Base-by-base conservation (phyloP, 2,888 invertebrate species). In the Achlya flavicornis region DNA sequence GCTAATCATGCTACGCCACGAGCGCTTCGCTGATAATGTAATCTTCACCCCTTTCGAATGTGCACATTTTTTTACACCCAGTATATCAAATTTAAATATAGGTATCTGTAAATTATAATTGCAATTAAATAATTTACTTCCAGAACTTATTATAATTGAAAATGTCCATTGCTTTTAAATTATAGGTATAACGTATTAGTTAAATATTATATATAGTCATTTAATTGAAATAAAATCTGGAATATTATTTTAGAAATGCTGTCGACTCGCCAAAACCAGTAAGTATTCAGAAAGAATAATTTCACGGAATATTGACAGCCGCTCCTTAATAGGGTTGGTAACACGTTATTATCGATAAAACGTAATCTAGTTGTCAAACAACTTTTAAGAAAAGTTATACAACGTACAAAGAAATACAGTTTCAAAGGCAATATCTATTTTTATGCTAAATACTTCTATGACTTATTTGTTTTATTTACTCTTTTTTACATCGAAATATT, bases 271-370 rank as follows among this genome's bases (percentile, higher is more conserved):
- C 53, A 53, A 53, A 53, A 53, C 53, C 53, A 19, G 53, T 53
- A 53, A 19, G 53, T 53, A 53, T 53, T 53, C 53, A 53, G 53
- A 53, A 53, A 53, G 53, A 53, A 53, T 19, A 19, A 53, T 53
- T 53, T 53, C 19, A 7, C 53, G 19, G 53, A 53, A 53, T 53
- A 19, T 19, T 19, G 53, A 53, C 16, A 19, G 19, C 53, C 53
- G 53, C 53, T 53, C 53, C 53, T 53, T 53, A 19, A 53, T 53
- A 53, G 53, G 14, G 53, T 14, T 19, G 53, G 53, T 53, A 53
- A 53, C 53, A 3, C 19, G 53, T 16, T 48, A 19, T n/a, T 53
- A 53, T 53, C 53, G 53, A 53, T 53, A 53, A 19, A 19, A 53
- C 10, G 19, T n/a, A 16, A 53, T 19, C 53, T 53, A 53, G 19